A percentile compares a stretch with the other conserved stretches of the same genome.
Evolutionary conservation across 1,140 invertebrate species (phyloP).

Genomic region (Temnothorax curvispinosus): DNA sequence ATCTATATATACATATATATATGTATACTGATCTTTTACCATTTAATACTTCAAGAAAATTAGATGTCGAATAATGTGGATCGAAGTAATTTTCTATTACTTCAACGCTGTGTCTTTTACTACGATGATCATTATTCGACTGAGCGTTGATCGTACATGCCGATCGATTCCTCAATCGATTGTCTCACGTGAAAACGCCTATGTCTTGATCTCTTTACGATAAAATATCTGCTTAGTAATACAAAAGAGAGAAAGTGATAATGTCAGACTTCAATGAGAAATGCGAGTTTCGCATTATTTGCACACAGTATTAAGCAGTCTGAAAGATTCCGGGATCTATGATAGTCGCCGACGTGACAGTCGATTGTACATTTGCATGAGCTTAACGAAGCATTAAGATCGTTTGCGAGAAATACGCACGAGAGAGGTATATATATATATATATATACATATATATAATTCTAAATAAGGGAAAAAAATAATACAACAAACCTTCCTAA

Average conservation of each 20-base stretch:
- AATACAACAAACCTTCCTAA: constrained; percentile 81
- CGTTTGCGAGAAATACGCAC: constrained; percentile 29
- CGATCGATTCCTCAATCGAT: constrained; percentile 53
- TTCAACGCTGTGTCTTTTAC: constrained; percentile 50
- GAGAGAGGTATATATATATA: not conserved
- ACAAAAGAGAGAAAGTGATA: not conserved
- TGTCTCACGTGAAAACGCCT: constrained; percentile 10
- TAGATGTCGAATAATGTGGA: constrained; percentile 40
- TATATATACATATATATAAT: constrained; percentile 74
- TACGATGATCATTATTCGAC: constrained; percentile 41
- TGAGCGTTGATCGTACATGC: constrained; percentile 18
- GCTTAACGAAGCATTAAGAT: constrained; percentile 29
- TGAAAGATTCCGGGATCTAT: constrained; percentile 23
- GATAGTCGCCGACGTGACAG: constrained; percentile 9
- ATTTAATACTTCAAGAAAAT: constrained; percentile 32
- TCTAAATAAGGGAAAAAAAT: constrained; percentile 82
- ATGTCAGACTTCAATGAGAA: constrained; percentile 31
- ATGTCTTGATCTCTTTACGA: constrained; percentile 66
- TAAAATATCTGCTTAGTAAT: constrained; percentile 50
- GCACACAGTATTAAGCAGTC: constrained; percentile 68
- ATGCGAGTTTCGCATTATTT: constrained; percentile 50
- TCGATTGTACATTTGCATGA: constrained; percentile 39
- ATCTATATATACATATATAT: not conserved
- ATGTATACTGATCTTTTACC: constrained; percentile 35
- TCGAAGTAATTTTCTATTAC: constrained; percentile 58